phyloP scores from a whole-genome alignment of 2,888 invertebrate genomes.

The Trissolcus brochymenae region DNA sequence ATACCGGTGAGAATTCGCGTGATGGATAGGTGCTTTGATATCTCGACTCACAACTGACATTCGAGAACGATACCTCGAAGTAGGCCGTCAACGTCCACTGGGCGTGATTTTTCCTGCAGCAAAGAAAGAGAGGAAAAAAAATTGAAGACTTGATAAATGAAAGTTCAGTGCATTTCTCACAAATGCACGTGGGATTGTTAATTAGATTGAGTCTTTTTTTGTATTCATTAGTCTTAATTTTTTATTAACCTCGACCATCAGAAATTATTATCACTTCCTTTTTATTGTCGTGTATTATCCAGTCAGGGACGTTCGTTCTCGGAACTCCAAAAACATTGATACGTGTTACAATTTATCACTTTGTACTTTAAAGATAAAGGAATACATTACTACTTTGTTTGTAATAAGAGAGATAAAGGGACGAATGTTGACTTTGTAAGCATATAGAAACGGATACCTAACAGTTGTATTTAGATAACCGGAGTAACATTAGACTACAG shows the following conservation, averaged over 20 bases:
- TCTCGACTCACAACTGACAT: constrained; percentile 40
- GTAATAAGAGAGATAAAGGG: constrained; percentile 13
- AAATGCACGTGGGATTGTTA: constrained; percentile 20
- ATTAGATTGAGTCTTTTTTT: constrained; percentile 3
- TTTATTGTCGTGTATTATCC: no score
- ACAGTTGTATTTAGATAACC: constrained; percentile 7
- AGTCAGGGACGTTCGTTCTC: no score
- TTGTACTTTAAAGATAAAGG: constrained; percentile 18
- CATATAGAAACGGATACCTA: constrained; percentile 12
- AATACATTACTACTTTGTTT: constrained; percentile 32
- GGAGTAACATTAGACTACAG: no score
- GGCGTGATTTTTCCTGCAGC: constrained; percentile 37
- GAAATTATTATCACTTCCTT: no score
- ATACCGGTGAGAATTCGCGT: constrained; percentile 14
- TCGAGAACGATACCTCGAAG: constrained; percentile 49
- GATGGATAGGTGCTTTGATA: constrained; percentile 47
- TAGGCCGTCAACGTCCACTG: constrained; percentile 53
- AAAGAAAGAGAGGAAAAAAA: constrained; percentile 38
- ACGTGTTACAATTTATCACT: constrained; percentile 27
- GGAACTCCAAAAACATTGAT: not conserved
- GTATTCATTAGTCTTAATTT: no score
- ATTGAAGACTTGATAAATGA: constrained; percentile 21
- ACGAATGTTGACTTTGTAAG: constrained; percentile 20
- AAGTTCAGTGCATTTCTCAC: constrained; percentile 39
- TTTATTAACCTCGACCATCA: no score